Base-by-base conservation (phyloP, 2,113 vertebrate species). In the Leptodactylus fuscus region DNA sequence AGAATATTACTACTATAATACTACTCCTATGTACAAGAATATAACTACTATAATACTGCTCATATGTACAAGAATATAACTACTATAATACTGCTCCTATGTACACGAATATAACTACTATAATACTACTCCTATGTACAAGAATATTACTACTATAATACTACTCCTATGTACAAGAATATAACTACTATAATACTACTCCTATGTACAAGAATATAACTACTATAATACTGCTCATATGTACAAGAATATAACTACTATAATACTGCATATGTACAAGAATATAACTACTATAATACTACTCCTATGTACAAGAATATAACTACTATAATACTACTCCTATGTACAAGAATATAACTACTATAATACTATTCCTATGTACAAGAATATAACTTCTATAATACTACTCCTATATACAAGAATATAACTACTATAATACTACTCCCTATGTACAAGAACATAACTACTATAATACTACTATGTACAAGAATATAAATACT, bases 261-360 rank as follows among this genome's bases (percentile, higher is more conserved):
- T 60, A 60, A 24, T 60, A 27, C 55, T 12, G 7, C 55, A 22
- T 60, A 60, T 60, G 10, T 60, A 60, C 55, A 60, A 22, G 53
- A 55, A 60, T 60, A 60, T 62, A 65, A 65, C 60, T 65, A 65
- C 27, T 65, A 65, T 65, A 65, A 65, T 32, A 65, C 12, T 65
- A 27, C 60, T 1, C 27, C 60, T 65, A 65, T 65, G 6, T 32
- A 65, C 60, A 65, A 32, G 27, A 65, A 65, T 32, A 65, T 65
- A 65, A 65, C 24, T 27, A 62, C 58, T 62, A 62, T 29, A 62
- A 62, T 62, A 29, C 24, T 62, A 24, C 22, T 2, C n/a, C 58
- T 62, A 62, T 62, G 7, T 62, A 62, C 58, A 62, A 62, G n/a
- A 62, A 62, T 62, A 62, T 62, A 62, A 62, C 58, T 62, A 13